phyloP scores from a whole-genome alignment of 2,113 vertebrate genomes.

The Cinclus cinclus region DNA sequence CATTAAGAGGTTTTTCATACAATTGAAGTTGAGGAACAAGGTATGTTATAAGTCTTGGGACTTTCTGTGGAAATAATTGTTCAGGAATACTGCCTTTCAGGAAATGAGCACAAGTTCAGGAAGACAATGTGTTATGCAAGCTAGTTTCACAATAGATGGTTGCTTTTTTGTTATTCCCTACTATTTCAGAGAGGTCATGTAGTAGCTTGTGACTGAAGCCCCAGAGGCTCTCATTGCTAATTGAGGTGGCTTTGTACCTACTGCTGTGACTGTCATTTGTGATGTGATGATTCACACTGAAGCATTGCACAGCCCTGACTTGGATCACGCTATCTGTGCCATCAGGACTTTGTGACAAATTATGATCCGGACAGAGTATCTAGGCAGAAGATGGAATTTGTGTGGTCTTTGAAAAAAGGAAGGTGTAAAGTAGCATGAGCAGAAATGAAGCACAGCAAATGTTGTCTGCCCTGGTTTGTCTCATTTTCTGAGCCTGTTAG shows the following conservation, averaged over 20 bases:
- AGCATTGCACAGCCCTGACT: neutral
- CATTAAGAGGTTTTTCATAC: neutral
- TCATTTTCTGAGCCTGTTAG: neutral
- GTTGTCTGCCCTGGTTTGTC: neutral
- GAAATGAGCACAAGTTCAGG: neutral
- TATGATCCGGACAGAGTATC: neutral
- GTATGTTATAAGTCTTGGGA: neutral
- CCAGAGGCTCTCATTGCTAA: neutral
- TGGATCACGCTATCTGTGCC: fast-evolving
- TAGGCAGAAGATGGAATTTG: neutral
- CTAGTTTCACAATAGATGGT: neutral
- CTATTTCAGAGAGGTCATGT: neutral
- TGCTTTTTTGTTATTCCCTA: neutral
- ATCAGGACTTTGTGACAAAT: neutral
- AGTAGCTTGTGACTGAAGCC: neutral
- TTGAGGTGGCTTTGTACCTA: neutral
- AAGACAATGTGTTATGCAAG: neutral
- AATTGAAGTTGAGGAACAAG: neutral
- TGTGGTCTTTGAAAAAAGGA: neutral
- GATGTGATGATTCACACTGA: neutral
- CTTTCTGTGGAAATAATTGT: neutral
- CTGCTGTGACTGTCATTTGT: neutral
- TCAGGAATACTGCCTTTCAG: neutral
- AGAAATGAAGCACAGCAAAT: neutral
- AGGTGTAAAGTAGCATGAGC: neutral